Evolutionary conservation across 2,797 vertebrate species (phyloP).

Genomic region (Chaunax sp.): DNA sequence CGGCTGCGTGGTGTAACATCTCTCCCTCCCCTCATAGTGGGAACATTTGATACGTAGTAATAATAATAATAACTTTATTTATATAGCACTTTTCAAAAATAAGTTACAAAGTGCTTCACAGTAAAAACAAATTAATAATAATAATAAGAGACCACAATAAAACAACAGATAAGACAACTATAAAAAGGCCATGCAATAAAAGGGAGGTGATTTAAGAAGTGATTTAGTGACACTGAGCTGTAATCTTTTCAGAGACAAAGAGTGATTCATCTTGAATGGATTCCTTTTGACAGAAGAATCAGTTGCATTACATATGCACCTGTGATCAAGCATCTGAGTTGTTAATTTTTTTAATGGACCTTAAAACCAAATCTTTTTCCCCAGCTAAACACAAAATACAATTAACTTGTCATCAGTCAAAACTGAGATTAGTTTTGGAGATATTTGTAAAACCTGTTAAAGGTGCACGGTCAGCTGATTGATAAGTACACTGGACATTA

Average conservation of each 20-base stretch:
- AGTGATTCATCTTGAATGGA: no score
- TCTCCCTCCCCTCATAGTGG: not conserved
- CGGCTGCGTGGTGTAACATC: constrained; percentile 14
- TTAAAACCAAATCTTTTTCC: constrained; percentile 3
- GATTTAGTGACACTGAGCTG: constrained; percentile 6
- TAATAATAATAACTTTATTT: no score
- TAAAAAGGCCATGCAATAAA: no score
- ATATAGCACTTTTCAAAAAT: no score
- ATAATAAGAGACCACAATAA: no score
- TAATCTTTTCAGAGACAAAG: not conserved
- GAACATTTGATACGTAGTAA: constrained; percentile 22
- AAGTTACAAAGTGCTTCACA: no score
- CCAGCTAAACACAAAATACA: constrained; percentile 30
- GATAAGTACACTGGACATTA: constrained; percentile 27
- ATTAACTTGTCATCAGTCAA: constrained; percentile 26
- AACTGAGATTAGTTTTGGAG: constrained; percentile 35
- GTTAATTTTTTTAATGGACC: not conserved
- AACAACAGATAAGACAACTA: no score
- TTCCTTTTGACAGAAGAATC: not conserved
- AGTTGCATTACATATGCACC: not conserved
- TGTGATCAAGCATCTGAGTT: not conserved
- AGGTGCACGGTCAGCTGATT: constrained; percentile 32
- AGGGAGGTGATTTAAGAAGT: no score
- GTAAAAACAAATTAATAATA: no score
- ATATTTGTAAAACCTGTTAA: constrained; percentile 23